A percentile compares a stretch with the other conserved stretches of the same genome.
phyloP scores from a whole-genome alignment of 2,888 invertebrate genomes.

The Drosophila nr. perissopoda region DNA sequence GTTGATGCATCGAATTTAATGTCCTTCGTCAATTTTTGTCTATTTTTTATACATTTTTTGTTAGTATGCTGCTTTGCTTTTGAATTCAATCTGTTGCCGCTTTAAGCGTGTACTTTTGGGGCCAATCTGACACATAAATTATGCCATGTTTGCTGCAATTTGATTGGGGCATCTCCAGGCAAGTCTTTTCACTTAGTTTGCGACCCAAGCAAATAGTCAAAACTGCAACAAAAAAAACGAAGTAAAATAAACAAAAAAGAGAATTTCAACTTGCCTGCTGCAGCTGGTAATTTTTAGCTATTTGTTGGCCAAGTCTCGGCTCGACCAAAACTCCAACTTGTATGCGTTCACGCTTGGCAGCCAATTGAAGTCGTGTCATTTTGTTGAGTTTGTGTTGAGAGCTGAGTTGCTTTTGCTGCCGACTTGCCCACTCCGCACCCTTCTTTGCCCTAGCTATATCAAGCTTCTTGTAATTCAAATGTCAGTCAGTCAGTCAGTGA shows the following conservation, averaged over 20 bases:
- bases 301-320: slow-evolving; percentile 52
- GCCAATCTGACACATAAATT: slow-evolving; percentile 64
- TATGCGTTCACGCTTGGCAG: slow-evolving; percentile 79
- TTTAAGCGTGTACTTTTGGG: slow-evolving; percentile 44
- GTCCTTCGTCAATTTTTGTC: neutral
- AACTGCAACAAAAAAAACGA: slow-evolving; percentile 2
- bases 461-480: slow-evolving; percentile 72
- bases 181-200: slow-evolving; percentile 34
- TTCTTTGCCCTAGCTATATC: slow-evolving; percentile 14
- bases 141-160: slow-evolving; percentile 67
- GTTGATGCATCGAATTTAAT: slow-evolving; percentile 53
- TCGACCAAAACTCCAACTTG: slow-evolving; percentile 67
- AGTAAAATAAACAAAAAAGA: slow-evolving; percentile 12
- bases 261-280: slow-evolving; percentile 37
- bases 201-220: slow-evolving; percentile 46
- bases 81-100: slow-evolving; percentile 51
- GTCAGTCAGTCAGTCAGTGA: slow-evolving; percentile 68
- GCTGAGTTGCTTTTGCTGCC: slow-evolving; percentile 37
- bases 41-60: neutral
- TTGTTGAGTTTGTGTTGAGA: slow-evolving; percentile 79
- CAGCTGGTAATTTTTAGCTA: slow-evolving; percentile 34
- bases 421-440: slow-evolving; percentile 31
- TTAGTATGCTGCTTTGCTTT: slow-evolving; percentile 15
- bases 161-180: slow-evolving; percentile 60
- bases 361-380: slow-evolving; percentile 79